Conservation (phyloP, 1,140 invertebrate species). For the Lamellibrachia luymesi region DNA sequence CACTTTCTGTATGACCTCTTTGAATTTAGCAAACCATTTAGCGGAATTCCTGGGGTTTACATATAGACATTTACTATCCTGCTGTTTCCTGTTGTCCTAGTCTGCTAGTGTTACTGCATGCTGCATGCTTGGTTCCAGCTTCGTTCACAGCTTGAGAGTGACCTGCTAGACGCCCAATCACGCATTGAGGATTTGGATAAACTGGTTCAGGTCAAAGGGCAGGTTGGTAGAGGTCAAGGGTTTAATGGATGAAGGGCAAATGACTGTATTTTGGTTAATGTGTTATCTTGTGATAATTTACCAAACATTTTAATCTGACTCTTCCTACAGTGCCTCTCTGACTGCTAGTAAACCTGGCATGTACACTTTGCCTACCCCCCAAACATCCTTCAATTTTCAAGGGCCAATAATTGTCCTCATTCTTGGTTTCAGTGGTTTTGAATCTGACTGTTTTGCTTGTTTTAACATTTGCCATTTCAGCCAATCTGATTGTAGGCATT, state of each 20-base stretch:
- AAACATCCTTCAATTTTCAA: neutral
- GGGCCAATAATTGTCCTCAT: neutral
- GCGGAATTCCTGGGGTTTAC: neutral
- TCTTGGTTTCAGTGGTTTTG: neutral
- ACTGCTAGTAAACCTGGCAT: neutral
- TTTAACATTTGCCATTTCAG: neutral
- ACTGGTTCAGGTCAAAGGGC: slow-evolving; percentile 6
- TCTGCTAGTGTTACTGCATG: slow-evolving; percentile 17
- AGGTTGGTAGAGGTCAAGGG: neutral
- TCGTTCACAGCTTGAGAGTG: neutral
- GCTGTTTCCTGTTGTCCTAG: neutral
- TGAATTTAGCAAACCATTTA: neutral
- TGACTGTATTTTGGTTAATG: neutral
- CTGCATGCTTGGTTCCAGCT: slow-evolving; percentile 16
- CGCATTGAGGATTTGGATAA: slow-evolving; percentile 2
- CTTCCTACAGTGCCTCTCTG: neutral
- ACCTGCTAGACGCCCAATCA: slow-evolving; percentile 15
- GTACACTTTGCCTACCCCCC: neutral
- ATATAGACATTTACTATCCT: neutral
- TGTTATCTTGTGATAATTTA: neutral
- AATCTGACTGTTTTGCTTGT: neutral
- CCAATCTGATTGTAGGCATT: neutral
- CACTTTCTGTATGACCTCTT: neutral
- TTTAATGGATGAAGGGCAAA: neutral
- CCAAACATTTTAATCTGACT: neutral